Percentiles rank a stretch among this genome's conserved stretches.
Conservation (phyloP, 2,888 invertebrate species). For the Himalopsyche tibetana region DNA sequence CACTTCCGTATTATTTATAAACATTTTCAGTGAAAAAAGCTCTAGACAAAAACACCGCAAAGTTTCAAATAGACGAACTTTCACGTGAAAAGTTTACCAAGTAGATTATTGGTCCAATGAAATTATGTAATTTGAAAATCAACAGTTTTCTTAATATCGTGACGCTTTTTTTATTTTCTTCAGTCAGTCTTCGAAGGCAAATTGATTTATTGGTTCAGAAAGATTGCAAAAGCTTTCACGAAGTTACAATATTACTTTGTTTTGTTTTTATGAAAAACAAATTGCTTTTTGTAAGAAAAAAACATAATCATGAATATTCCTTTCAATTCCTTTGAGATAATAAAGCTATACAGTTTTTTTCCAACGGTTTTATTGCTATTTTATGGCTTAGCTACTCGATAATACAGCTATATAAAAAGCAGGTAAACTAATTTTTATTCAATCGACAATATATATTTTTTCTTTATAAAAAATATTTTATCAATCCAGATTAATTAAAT, state of each 20-base stretch:
- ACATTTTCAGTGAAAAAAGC: conserved; percentile 20
- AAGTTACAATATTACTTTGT: conserved; percentile 26
- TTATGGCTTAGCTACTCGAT: background rate
- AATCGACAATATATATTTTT: no score
- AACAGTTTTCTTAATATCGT: conserved; percentile 22
- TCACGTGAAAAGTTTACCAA: conserved; percentile 19
- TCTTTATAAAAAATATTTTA: no score
- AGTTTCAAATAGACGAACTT: conserved; percentile 14
- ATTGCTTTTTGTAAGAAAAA: conserved; percentile 6
- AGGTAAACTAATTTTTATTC: no score
- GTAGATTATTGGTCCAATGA: conserved; percentile 44
- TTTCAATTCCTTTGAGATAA: conserved; percentile 22
- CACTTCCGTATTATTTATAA: conserved; percentile 22
- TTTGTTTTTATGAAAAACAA: conserved; percentile 40
- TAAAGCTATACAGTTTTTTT: background rate
- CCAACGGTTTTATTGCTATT: background rate
- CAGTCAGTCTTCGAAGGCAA: conserved; percentile 21
- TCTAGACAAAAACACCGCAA: conserved; percentile 3
- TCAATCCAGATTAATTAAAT: no score
- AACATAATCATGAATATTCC: conserved; percentile 19
- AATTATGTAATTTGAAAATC: conserved; percentile 44
- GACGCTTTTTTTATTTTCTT: conserved; percentile 39
- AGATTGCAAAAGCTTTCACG: conserved; percentile 39
- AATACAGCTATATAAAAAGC: no score
- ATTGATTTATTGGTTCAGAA: conserved; percentile 39